Conservation (phyloP, 1,140 invertebrate genomes). For the Prorops nasuta region DNA sequence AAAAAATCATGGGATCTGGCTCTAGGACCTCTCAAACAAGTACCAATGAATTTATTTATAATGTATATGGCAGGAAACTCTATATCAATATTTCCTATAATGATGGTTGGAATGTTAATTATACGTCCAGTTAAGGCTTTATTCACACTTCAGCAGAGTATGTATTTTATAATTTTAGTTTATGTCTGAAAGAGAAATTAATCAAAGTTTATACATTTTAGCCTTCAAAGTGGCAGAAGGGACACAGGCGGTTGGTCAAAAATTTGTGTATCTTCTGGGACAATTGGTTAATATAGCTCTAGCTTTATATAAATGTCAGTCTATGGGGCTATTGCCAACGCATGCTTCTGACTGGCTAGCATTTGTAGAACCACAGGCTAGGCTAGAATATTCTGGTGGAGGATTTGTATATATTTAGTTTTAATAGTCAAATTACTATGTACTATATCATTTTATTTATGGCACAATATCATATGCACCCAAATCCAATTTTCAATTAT, state of each 20-base stretch:
- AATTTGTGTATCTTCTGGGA: constrained; percentile 92
- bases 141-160: constrained; percentile 82
- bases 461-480: constrained; percentile 27
- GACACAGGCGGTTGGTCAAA: constrained; percentile 85
- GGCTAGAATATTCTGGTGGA: constrained; percentile 85
- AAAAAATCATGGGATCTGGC: constrained; percentile 99
- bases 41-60: constrained; percentile 99
- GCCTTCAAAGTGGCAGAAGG: constrained; percentile 96
- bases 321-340: constrained; percentile 96
- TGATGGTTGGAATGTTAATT: constrained; percentile 99
- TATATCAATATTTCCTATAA: constrained; percentile 99
- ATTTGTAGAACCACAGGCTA: constrained; percentile 89
- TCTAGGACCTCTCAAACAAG: constrained; percentile 88
- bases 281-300: constrained; percentile 91
- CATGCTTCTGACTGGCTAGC: constrained; percentile 98
- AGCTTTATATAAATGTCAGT: constrained; percentile 97
- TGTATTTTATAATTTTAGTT: constrained; percentile 23
- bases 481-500: constrained; percentile 21
- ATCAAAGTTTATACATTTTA: constrained; percentile 41
- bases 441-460: constrained; percentile 5
- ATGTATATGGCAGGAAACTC: constrained; percentile 99
- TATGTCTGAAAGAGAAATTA: constrained; percentile 8
- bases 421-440: constrained; percentile 13
- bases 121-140: constrained; percentile 93
- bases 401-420: constrained; percentile 68